Evolutionary conservation across 2,797 vertebrate genomes (phyloP), one percentile per base, ranked within the genome.

Genomic region (Chelon auratus): DNA sequence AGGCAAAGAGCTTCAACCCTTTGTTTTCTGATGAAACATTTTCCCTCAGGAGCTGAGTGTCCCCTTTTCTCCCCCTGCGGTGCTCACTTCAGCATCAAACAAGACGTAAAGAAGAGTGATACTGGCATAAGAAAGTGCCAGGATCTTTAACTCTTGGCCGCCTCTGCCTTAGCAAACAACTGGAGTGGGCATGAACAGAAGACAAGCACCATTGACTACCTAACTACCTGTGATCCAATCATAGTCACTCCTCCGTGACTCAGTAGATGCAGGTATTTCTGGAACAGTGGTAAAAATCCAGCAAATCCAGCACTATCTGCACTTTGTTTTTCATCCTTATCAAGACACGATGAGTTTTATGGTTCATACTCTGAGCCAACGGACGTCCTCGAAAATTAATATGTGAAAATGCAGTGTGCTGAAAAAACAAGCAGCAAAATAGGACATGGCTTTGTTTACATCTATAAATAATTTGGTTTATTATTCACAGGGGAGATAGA

Each of bases 201-300:
- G 71, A 84, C 74, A 79, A 62, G 83, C 89, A 42, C 79, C 87
- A 89, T 58, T 85, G 82, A 66, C 70, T 81, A 58, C 77, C 73
- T 85, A 87, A 91, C 78, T 69, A 78, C 53, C 75, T 78, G 60
- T 61, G 40, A 78, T 73, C 67, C 74, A 83, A 83, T 84, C 78
- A 80, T 55, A 56, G 65, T 69, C 62, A 65, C 65, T 60, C 26
- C 63, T 1, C 62, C 53, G 22, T 45, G 33, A 65, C 54, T 70
- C 58, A 30, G 54, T 37, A 51, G 45, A 76, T 17, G 24, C 33
- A 59, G 53, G 20, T 43, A 33, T 62, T 77, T 54, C 62, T 51
- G 17, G 9, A 37, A 47, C 18, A 65, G 53, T 0, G 0, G 4
- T 6, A 60, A 18, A 76, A 57, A 48, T 18, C 20, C 17, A 59